Base-by-base conservation (phyloP, 37 sponge, comb jelly and placozoan species). In the Amphimedon queenslandica region DNA sequence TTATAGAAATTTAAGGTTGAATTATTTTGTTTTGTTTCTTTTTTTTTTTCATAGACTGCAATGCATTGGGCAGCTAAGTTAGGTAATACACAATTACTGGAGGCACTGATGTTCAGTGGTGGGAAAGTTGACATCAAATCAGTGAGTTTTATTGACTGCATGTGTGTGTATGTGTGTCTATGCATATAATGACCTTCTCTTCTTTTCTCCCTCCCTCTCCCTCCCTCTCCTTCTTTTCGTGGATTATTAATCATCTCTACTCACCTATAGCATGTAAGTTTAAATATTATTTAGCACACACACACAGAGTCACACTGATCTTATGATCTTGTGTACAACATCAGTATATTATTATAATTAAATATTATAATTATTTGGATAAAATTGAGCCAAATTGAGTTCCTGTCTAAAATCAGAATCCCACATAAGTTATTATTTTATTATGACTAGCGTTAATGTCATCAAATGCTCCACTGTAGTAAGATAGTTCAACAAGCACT, bases 41-140 rank as follows among this genome's bases (percentile, higher is more conserved):
- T 70, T 47, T 69, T 32, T 37, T 63, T 10, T 42, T 35, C 37
- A 24, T 63, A 90, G 80, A 90, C 87, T n/a, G 91, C 91, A n/a
- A 38, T 81, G 0, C 91, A 90, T 71, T 90, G 91, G 91, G 91
- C 91, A 11, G 91, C 87, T 11, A 85, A 82, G 60, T 78, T 80
- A 35, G 91, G 91, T 25, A 77, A 73, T 37, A 72, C 70, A 67
- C 81, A 85, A 64, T 78, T 90, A 40, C 43, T 90, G 10, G 38
- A 78, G 0, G 79, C 60, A 39, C 79, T 90, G 47, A 55, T 85
- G 32, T 25, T 90, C 32, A 85, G 70, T 64, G 87, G 91, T 37
- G 87, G 87, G 1, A 10, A 39, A 2, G 78, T 73, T 8, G 60
- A 85, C 58, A 70, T 82, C 58, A 81, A 85, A 68, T 90, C 91